Conservation (phyloP, 2,888 invertebrate species). For the Palloptera scutellata region DNA sequence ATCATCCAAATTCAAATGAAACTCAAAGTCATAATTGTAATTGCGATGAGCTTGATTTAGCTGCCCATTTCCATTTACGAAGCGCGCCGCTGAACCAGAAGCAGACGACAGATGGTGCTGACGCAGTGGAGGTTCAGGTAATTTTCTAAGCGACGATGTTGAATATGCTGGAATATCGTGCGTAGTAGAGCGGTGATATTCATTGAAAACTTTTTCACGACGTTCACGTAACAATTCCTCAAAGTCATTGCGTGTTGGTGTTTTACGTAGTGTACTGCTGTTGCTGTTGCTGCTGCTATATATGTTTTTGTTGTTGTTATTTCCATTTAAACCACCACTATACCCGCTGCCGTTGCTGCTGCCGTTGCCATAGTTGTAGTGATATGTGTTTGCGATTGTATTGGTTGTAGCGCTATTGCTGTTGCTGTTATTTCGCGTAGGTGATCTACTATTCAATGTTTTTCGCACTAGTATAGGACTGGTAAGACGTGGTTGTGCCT, state of each 20-base stretch:
- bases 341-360: conserved; percentile 21
- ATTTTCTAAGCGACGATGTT: conserved; percentile 7
- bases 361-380: conserved; percentile 48
- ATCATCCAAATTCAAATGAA: conserved; percentile 55
- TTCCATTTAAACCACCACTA: conserved; percentile 34
- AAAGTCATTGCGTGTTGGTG: conserved; percentile 61
- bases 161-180: conserved; percentile 32
- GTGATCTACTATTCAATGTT: conserved; percentile 64
- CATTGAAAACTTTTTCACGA: conserved; percentile 61
- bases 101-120: conserved; percentile 13
- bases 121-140: conserved; percentile 37
- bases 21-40: conserved; percentile 58
- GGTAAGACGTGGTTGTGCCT: conserved; percentile 77
- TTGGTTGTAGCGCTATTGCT: conserved; percentile 44
- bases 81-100: conserved; percentile 11
- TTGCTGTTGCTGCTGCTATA: conserved; percentile 30
- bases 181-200: conserved; percentile 44
- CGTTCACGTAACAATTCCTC: conserved; percentile 63
- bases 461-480: conserved; percentile 86
- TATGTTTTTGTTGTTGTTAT: conserved; percentile 38
- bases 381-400: conserved; percentile 54
- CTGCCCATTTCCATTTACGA: conserved; percentile 26
- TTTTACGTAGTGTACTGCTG: conserved; percentile 44
- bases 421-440: conserved; percentile 37
- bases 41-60: conserved; percentile 42